Percentiles rank a stretch among this genome's conserved stretches.
Evolutionary conservation across 2,797 vertebrate genomes (phyloP).

Genomic region (Acanthurus lineatus): DNA sequence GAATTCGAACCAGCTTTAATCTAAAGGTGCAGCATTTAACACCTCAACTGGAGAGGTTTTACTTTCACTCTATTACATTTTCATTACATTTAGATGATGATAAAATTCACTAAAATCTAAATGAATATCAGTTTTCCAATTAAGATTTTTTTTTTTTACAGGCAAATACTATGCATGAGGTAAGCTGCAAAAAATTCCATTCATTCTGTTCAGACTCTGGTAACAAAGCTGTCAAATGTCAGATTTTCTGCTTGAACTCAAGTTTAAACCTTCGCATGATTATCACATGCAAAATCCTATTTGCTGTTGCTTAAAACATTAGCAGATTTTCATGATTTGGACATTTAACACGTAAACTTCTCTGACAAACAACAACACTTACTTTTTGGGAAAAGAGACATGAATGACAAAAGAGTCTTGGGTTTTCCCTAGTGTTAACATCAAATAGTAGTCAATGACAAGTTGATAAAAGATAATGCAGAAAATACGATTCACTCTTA

Average conservation of each 20-base stretch:
- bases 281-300: neutral
- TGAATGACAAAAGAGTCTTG: neutral
- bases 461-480: too few species aligned
- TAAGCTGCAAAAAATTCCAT: neutral
- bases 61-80: conserved; percentile 22
- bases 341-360: neutral
- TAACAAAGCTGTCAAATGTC: neutral
- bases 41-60: conserved; percentile 12
- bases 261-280: neutral
- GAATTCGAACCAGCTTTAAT: conserved; percentile 41
- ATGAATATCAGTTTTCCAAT: neutral
- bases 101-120: neutral
- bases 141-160: neutral
- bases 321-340: neutral
- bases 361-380: too few species aligned
- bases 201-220: neutral
- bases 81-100: conserved; percentile 25
- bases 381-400: neutral
- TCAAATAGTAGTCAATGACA: too few species aligned
- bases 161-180: neutral
- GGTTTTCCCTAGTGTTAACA: too few species aligned
- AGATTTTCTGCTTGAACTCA: neutral
- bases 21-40: conserved; percentile 12
- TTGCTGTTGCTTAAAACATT: neutral
- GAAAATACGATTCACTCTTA: too few species aligned